phyloP scores from a whole-genome alignment of 2,888 invertebrate species.

The Lordiphosa fenestrarum region DNA sequence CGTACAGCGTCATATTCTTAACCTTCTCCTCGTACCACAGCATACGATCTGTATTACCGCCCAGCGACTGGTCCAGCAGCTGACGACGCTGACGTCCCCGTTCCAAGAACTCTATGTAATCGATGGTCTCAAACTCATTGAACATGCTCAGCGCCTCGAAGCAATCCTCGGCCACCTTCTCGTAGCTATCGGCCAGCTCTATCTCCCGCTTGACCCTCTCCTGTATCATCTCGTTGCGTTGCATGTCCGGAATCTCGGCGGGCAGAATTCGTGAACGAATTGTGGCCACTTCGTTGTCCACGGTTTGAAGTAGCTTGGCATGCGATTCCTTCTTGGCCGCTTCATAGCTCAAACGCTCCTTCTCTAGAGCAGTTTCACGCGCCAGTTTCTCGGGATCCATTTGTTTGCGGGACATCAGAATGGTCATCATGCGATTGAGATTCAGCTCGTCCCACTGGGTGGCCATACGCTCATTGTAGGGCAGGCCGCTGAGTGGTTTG shows the following conservation, averaged over 20 bases:
- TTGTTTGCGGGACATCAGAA: constrained; percentile 78
- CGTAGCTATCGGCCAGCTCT: constrained; percentile 48
- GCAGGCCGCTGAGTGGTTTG: constrained; percentile 1
- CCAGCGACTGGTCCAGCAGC: constrained; percentile 75
- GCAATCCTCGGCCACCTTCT: constrained; percentile 49
- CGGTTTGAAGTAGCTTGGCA: constrained; percentile 52
- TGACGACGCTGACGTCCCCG: constrained; percentile 75
- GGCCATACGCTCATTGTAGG: constrained; percentile 73
- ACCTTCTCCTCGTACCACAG: constrained; percentile 64
- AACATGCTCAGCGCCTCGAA: constrained; percentile 49
- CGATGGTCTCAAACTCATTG: constrained; percentile 60
- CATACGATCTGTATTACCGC: constrained; percentile 74
- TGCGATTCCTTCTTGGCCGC: constrained; percentile 76
- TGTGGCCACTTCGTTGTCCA: constrained; percentile 74
- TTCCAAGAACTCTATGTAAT: constrained; percentile 73
- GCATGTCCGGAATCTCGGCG: constrained; percentile 79
- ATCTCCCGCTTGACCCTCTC: constrained; percentile 59
- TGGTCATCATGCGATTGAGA: constrained; percentile 83
- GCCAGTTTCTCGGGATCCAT: constrained; percentile 80
- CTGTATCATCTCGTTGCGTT: constrained; percentile 74
- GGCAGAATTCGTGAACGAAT: constrained; percentile 79
- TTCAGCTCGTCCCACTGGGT: constrained; percentile 84
- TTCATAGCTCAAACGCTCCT: constrained; percentile 83
- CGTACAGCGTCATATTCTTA: constrained; percentile 45
- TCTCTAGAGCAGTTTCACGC: constrained; percentile 84